Base-by-base conservation (phyloP, 2,797 vertebrate genomes). In the Eurystomus glaucurus region DNA sequence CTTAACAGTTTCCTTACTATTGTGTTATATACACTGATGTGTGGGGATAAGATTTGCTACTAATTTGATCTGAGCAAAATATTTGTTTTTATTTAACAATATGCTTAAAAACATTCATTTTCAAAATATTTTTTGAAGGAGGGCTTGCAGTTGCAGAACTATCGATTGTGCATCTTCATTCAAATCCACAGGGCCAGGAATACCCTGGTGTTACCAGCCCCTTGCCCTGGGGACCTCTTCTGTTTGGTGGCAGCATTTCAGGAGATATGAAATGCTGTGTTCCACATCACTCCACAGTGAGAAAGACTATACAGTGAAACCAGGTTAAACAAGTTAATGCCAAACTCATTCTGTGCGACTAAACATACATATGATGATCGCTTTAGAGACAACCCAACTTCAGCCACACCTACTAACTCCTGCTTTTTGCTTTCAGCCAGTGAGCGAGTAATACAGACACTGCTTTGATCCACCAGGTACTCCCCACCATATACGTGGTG, bases 351-450 rank as follows among this genome's bases (percentile, higher is more conserved):
- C 12, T 26, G 22, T 74, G 37, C 37, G 65, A 8, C 41, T 66
- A 14, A 77, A 58, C 6, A 5, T 37, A 14, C 0, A 0, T 57
- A 7, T 5, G 20, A 37, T 20, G 35, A 33, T 35, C 31, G 5
- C 28, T n/a, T 43, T 26, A 39, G 11, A 51, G 35, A 75, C 25
- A 29, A 13, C 9, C 13, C 5, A 10, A 0, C 39, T n/a, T 39
- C 28, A 60, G 46, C 62, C n/a, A 31, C 28, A 17, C 14, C n/a
- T 52, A 8, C 26, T 28, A 29, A 11, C 16, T 65, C 22, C 23
- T 78, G 35, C n/a, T 50, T 46, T 52, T 64, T 39, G 12, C 33
- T 57, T 68, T 68, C 22, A 70, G 61, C 28, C n/a, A 31, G 8
- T 15, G 35, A 64, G 33, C 26, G 17, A 10, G 15, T 76, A 72